phyloP scores from a whole-genome alignment of 2,797 vertebrate species.

The Platyrinchus mystaceus region DNA sequence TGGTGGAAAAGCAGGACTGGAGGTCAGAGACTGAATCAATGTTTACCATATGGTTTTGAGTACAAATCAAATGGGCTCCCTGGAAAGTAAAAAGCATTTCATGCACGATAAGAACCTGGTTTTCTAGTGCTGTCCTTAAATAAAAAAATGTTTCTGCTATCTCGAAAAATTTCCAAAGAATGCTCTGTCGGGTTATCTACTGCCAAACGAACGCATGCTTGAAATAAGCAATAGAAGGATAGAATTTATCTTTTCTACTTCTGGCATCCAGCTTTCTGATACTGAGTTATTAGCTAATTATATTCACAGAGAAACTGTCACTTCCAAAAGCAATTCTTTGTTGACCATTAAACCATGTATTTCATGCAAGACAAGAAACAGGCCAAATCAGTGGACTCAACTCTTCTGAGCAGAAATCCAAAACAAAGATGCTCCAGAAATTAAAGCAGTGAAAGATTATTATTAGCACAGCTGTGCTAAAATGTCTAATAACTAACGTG shows the following conservation, averaged over 20 bases:
- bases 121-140: background rate
- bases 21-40: slow-evolving; percentile 47
- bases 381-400: background rate
- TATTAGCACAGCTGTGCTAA: background rate
- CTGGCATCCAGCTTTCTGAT: background rate
- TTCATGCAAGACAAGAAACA: background rate
- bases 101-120: background rate
- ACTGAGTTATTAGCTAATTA: background rate
- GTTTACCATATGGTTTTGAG: slow-evolving; percentile 38
- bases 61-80: slow-evolving; percentile 33
- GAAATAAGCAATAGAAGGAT: background rate
- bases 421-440: background rate
- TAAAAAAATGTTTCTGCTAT: background rate
- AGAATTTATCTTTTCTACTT: background rate
- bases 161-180: background rate
- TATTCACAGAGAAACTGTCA: background rate
- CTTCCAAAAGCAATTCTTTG: background rate
- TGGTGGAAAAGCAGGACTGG: slow-evolving; percentile 71
- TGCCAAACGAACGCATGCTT: background rate
- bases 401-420: background rate
- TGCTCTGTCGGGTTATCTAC: background rate
- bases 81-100: slow-evolving; percentile 37
- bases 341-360: background rate
- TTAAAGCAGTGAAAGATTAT: background rate
- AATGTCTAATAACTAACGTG: background rate